phyloP scores from a whole-genome alignment of 2,797 vertebrate species.

The Channa striata region DNA sequence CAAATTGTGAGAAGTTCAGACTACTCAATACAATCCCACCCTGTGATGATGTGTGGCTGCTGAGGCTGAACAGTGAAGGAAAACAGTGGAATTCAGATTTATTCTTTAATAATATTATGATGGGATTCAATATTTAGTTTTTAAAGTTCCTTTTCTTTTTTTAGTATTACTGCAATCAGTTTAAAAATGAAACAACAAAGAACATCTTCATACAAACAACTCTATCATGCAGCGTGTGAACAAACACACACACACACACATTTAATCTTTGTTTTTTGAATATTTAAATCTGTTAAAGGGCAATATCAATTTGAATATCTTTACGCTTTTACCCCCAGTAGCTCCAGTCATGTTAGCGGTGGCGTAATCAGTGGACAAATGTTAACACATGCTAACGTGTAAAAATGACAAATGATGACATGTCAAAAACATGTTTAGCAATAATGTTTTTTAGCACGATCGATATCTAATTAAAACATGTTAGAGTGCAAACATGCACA shows the following conservation, averaged over 20 bases:
- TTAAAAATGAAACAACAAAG: not conserved
- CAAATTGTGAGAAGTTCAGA: conserved; percentile 4
- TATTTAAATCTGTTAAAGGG: too few species aligned
- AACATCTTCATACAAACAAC: not conserved
- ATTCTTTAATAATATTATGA: too few species aligned
- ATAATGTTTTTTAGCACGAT: not conserved
- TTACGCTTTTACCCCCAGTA: too few species aligned
- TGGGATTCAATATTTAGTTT: too few species aligned
- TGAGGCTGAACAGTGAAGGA: not conserved
- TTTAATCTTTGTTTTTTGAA: too few species aligned
- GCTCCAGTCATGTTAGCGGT: too few species aligned
- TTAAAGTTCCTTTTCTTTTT: too few species aligned
- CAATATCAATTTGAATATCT: too few species aligned
- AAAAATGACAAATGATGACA: not conserved
- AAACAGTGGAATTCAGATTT: too few species aligned
- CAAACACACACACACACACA: not conserved
- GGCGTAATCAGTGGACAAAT: not conserved
- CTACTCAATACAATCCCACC: not conserved
- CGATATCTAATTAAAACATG: not conserved
- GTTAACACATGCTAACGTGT: not conserved
- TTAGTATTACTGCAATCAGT: too few species aligned
- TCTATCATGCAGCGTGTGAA: not conserved
- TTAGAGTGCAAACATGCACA: not conserved
- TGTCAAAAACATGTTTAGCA: not conserved
- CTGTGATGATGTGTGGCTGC: not conserved